phyloP scores from a whole-genome alignment of 2,888 invertebrate species.

The Dicyrtoma fusca region DNA sequence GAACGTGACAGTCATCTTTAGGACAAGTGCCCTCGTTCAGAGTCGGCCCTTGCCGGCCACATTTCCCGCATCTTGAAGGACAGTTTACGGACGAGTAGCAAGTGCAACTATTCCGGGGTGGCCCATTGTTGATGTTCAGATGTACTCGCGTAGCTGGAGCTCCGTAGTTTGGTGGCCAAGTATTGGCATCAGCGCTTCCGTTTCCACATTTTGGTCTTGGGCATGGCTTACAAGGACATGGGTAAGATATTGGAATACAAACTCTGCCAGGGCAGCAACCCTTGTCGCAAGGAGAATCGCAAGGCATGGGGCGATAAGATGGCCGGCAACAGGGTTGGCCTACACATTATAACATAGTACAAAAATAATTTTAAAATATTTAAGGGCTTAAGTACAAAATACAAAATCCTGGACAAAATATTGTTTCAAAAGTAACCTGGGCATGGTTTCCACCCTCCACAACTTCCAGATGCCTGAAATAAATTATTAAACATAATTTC shows the following conservation, averaged over 20 bases:
- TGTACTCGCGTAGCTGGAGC: neutral
- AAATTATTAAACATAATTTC: neutral
- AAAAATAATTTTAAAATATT: too few relatives aligned
- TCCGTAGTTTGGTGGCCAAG: slow-evolving; percentile 1
- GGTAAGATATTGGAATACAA: slow-evolving; percentile 24
- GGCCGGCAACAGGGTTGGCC: slow-evolving; percentile 24
- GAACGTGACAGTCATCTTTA: neutral
- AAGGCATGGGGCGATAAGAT: neutral
- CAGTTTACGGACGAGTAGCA: slow-evolving; percentile 9
- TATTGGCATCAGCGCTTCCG: neutral
- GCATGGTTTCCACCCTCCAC: slow-evolving; percentile 14
- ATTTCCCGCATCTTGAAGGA: slow-evolving; percentile 13
- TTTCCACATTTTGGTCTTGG: slow-evolving; percentile 10
- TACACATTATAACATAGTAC: neutral
- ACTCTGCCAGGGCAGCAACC: neutral
- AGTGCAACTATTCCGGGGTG: neutral
- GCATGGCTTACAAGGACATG: slow-evolving; percentile 17
- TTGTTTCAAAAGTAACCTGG: neutral
- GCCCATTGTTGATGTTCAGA: neutral
- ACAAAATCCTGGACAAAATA: neutral
- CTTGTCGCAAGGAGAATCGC: neutral
- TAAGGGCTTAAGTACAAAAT: too few relatives aligned
- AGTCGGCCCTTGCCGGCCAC: slow-evolving; percentile 14
- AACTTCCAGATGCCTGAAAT: neutral
- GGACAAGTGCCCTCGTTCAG: slow-evolving; percentile 13